Base-by-base conservation (phyloP, 2,797 vertebrate genomes). In the Macroramphosus scolopax region DNA sequence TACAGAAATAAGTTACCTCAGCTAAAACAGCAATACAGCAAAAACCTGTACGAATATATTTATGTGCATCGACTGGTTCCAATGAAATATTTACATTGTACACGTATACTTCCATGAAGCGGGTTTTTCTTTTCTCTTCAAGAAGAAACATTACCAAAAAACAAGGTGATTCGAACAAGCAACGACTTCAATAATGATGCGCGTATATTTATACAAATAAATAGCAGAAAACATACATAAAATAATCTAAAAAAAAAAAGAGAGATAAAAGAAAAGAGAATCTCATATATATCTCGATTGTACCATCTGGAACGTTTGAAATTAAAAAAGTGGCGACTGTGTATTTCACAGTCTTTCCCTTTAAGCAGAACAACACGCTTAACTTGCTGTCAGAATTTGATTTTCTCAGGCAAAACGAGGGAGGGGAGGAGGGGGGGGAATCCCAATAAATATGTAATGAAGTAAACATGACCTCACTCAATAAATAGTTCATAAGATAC, bases 81-180 rank as follows among this genome's bases (percentile, higher is more conserved):
- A 91, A 93, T 92, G 92, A 92, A 89, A 90, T 97, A 98, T 98
- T 97, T 98, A 97, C 95, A 98, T 86, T 88, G 89, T 92, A 93
- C 90, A 88, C 82, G 72, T 89, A 88, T 84, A 89, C 77, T 83
- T 88, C 84, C 78, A 89, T 84, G 87, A 84, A 91, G 88, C 90
- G 88, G 84, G n/a, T n/a, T 71, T 84, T 35, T 67, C 64, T 89
- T 86, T 87, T 84, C 83, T 81, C 85, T 82, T 84, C 63, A 87
- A 87, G 87, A 91, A 90, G 75, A 69, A 92, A 92, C 90, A 88
- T 87, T 89, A 92, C 73, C 13, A 34, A 14, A 13, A 16, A 94
- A 93, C 89, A 91, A 75, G 75, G 90, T 95, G 92, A 92, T 49
- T 80, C 92, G 87, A 91, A 92, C 91, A 94, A 93, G 91, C 91